Percentiles rank a stretch among this genome's conserved stretches.
These are phyloP conservation scores for Fabriciana adippe DNA, from an alignment of 2,888 invertebrate species.

Conservation along the genomic window DNA sequence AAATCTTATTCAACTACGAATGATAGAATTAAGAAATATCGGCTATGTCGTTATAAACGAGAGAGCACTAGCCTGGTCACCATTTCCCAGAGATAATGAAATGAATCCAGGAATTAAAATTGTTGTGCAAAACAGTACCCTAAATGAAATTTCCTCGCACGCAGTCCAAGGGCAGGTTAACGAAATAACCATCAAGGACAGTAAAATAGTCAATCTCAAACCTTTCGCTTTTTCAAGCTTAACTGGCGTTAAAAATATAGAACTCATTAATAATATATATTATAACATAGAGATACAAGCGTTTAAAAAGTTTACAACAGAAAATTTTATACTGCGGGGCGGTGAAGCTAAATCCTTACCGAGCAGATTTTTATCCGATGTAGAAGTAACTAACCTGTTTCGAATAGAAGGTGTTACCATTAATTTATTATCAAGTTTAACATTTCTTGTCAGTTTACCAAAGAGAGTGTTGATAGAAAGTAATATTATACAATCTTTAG, in stretches of 20 bases:
- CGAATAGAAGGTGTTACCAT: slow-evolving; percentile 85
- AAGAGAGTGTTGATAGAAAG: slow-evolving; percentile 83
- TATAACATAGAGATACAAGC: slow-evolving; percentile 86
- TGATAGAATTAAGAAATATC: slow-evolving; percentile 84
- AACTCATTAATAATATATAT: slow-evolving; percentile 83
- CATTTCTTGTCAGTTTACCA: slow-evolving; percentile 86
- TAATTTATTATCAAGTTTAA: slow-evolving; percentile 84
- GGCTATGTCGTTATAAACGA: slow-evolving; percentile 83
- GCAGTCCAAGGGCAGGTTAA: slow-evolving; percentile 88
- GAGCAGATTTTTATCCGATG: slow-evolving; percentile 87
- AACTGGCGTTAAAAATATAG: slow-evolving; percentile 84
- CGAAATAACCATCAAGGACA: slow-evolving; percentile 84
- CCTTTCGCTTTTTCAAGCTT: slow-evolving; percentile 90
- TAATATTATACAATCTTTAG: slow-evolving; percentile 81
- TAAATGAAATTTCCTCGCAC: slow-evolving; percentile 81
- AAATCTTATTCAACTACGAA: slow-evolving; percentile 83
- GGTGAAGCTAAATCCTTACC: slow-evolving; percentile 84
- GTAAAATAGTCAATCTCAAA: slow-evolving; percentile 83
- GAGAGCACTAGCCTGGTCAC: slow-evolving; percentile 83
- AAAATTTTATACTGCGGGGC: slow-evolving; percentile 84
- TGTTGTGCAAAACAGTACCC: slow-evolving; percentile 73
- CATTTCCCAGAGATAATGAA: slow-evolving; percentile 83
- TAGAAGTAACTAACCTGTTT: slow-evolving; percentile 86
- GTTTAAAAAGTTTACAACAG: slow-evolving; percentile 89
- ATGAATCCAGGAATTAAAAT: slow-evolving; percentile 84